Percentiles rank a stretch among this genome's conserved stretches.
phyloP scores from a whole-genome alignment of 2,113 vertebrate species.

The Pithys albifrons region DNA sequence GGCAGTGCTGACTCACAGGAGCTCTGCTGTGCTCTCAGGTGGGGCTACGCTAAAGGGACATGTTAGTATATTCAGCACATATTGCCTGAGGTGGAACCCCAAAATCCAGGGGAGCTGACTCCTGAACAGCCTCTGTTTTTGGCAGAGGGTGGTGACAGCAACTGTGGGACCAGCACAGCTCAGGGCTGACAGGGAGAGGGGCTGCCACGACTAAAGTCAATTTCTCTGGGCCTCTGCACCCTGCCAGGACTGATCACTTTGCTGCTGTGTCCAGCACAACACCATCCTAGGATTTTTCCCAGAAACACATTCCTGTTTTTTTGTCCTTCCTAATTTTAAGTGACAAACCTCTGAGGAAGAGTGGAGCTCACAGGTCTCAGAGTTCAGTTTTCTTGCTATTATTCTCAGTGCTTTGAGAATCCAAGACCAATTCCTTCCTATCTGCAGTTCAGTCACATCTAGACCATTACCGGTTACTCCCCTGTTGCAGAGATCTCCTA shows the following conservation, averaged over 20 bases:
- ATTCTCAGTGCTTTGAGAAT: neutral
- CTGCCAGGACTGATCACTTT: fast-evolving
- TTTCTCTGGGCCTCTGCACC: neutral
- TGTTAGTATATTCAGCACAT: neutral
- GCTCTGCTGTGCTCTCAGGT: neutral
- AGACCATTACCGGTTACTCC: conserved; percentile 31
- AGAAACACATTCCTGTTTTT: neutral
- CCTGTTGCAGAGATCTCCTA: conserved; percentile 34
- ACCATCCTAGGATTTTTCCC: neutral
- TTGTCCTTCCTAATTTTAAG: neutral
- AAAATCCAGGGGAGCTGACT: neutral
- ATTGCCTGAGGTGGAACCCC: neutral
- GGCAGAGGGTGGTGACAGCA: neutral
- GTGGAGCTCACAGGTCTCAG: neutral
- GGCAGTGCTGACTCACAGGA: neutral
- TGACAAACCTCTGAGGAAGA: neutral
- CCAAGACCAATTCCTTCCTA: neutral
- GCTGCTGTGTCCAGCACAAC: neutral
- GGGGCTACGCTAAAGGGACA: neutral
- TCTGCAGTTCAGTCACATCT: conserved; percentile 47
- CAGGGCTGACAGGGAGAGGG: fast-evolving
- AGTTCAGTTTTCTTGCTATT: neutral
- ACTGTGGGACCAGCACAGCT: neutral
- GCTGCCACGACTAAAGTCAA: neutral
- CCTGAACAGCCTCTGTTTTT: neutral